These are phyloP conservation scores for Ceratina calcarata DNA, from an alignment of 1,140 invertebrate genomes.

Conservation along the genomic window DNA sequence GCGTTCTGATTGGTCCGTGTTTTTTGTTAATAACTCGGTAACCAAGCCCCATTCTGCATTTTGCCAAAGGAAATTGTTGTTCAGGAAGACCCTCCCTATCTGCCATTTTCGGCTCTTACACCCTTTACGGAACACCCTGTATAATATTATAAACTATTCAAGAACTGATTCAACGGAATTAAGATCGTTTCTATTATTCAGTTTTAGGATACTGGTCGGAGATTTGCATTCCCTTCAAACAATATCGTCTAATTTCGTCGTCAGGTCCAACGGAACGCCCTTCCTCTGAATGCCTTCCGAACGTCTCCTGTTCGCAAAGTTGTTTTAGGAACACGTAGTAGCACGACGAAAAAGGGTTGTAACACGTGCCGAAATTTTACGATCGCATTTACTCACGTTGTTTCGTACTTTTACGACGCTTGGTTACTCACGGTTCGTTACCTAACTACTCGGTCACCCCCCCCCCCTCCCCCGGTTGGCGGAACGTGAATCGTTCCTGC, in stretches of 20 bases:
- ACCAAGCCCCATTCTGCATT: no score
- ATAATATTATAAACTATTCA: no score
- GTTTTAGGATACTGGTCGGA: no score
- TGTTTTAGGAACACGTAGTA: slow-evolving; percentile 32
- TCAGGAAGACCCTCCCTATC: no score
- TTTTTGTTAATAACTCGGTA: no score
- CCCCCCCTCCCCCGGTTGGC: slow-evolving; percentile 26
- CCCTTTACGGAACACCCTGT: no score
- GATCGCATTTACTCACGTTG: slow-evolving; percentile 49
- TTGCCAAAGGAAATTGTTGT: no score
- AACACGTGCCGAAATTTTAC: slow-evolving; percentile 60
- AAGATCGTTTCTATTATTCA: no score
- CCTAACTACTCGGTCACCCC: slow-evolving; percentile 44
- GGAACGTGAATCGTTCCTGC: slow-evolving; percentile 20
- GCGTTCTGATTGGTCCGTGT: no score
- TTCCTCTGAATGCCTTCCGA: not conserved
- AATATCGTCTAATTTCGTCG: no score
- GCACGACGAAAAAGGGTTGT: not conserved
- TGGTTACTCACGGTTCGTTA: slow-evolving; percentile 66
- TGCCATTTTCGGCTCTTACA: no score
- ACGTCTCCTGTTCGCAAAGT: slow-evolving; percentile 31
- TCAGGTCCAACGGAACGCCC: not conserved
- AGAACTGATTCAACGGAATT: no score
- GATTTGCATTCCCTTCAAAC: not conserved
- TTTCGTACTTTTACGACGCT: slow-evolving; percentile 62